phyloP scores from a whole-genome alignment of 2,797 vertebrate genomes.

The Neopelma chrysocephalum region DNA sequence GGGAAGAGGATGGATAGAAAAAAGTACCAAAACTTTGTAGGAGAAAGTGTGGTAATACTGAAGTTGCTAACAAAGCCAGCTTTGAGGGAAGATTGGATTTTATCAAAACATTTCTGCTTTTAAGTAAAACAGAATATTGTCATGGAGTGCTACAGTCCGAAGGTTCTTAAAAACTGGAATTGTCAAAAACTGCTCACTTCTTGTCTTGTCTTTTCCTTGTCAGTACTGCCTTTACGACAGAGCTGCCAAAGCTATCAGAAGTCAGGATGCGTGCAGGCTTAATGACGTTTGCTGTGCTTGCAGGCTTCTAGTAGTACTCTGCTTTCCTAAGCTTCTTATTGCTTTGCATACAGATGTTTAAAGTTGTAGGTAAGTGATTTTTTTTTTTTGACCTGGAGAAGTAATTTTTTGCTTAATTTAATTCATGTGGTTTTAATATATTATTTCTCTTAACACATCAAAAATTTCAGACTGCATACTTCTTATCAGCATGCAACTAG shows the following conservation, averaged over 20 bases:
- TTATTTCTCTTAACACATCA: not conserved
- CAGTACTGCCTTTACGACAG: not conserved
- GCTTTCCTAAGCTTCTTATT: constrained; percentile 10
- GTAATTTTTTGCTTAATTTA: not conserved
- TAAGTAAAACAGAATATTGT: not conserved
- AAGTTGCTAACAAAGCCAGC: not conserved
- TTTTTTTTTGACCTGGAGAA: not conserved
- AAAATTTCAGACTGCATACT: not conserved
- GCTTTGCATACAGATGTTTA: constrained; percentile 2
- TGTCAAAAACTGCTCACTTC: not conserved
- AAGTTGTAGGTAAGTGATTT: not conserved
- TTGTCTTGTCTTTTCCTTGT: not conserved
- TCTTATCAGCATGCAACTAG: not conserved
- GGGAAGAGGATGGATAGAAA: not conserved
- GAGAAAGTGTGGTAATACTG: not conserved
- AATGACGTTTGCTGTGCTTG: not conserved
- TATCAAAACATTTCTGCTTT: not conserved
- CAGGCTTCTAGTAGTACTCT: not conserved
- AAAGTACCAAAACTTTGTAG: not conserved
- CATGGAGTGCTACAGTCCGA: not conserved
- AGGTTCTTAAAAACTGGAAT: not conserved
- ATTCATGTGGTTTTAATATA: not conserved
- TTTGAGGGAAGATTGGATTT: not conserved
- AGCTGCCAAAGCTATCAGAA: not conserved
- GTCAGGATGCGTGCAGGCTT: not conserved